phyloP scores from a whole-genome alignment of 2,888 invertebrate species.

The Xestia sexstrigata region DNA sequence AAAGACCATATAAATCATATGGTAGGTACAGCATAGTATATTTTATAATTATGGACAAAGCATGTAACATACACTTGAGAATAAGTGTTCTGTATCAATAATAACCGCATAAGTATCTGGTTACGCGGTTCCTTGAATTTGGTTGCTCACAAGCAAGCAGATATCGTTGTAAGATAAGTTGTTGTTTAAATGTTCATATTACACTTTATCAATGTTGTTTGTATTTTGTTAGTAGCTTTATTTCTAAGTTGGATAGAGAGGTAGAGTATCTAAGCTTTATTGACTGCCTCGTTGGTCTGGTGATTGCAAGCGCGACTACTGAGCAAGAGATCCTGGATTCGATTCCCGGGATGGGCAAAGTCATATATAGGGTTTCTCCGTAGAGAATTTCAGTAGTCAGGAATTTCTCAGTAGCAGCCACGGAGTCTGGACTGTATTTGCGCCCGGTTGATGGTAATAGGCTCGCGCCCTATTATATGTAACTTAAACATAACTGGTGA shows the following conservation, averaged over 20 bases:
- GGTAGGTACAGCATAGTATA: conserved; percentile 20
- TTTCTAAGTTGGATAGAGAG: background rate
- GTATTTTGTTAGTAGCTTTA: background rate
- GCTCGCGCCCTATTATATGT: no score
- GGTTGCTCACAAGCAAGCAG: conserved; percentile 45
- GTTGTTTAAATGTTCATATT: conserved; percentile 19
- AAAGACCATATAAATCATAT: conserved; percentile 9
- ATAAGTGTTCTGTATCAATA: conserved; percentile 67
- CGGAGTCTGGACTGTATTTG: no score
- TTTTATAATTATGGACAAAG: conserved; percentile 41
- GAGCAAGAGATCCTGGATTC: no score
- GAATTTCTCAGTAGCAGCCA: no score
- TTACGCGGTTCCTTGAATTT: conserved; percentile 70
- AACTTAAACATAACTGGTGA: no score
- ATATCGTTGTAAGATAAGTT: conserved; percentile 34
- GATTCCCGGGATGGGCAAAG: no score
- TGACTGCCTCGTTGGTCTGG: no score
- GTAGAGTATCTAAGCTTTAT: no score
- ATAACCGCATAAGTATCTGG: conserved; percentile 66
- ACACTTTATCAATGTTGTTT: conserved; percentile 12
- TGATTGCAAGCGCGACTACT: no score
- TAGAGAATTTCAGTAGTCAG: no score
- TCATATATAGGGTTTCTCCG: no score
- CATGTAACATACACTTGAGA: conserved; percentile 62
- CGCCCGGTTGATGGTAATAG: no score